phyloP scores from a whole-genome alignment of 2,797 vertebrate species.

The Philypnodon macrostomus region DNA sequence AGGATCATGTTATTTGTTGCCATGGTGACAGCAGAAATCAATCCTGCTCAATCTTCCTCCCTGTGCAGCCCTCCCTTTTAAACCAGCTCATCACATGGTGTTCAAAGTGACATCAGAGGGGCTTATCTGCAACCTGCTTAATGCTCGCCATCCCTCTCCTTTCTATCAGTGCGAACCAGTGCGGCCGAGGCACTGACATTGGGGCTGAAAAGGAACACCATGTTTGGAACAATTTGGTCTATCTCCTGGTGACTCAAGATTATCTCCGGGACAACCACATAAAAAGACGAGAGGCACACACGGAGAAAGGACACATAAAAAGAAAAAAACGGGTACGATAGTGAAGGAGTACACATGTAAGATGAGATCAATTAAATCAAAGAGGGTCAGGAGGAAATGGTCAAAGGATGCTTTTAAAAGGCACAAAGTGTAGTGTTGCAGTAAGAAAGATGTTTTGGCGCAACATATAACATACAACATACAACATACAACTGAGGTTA shows the following conservation, averaged over 20 bases:
- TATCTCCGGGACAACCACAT: constrained; percentile 65
- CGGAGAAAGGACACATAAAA: constrained; percentile 8
- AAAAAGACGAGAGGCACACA: constrained; percentile 17
- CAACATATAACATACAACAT: constrained; percentile 11
- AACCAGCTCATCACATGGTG: constrained; percentile 62
- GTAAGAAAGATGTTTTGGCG: constrained; percentile 21
- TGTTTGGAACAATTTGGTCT: constrained; percentile 59
- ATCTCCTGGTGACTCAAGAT: constrained; percentile 60
- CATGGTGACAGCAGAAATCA: constrained; percentile 75
- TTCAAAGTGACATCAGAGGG: constrained; percentile 65
- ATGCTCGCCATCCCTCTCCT: constrained; percentile 33
- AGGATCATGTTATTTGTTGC: constrained; percentile 80
- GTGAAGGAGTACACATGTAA: constrained; percentile 4
- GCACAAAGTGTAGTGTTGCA: constrained; percentile 1
- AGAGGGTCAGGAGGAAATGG: neutral
- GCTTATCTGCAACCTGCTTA: constrained; percentile 78
- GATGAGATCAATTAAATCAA: constrained; percentile 1
- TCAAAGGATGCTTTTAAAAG: constrained; percentile 7
- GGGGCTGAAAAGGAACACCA: constrained; percentile 58
- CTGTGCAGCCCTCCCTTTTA: constrained; percentile 31
- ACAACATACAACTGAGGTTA: constrained; percentile 11
- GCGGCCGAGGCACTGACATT: constrained; percentile 43
- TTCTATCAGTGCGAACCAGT: constrained; percentile 48
- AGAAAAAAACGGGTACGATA: too few relatives aligned
- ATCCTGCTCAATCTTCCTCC: constrained; percentile 60